Percentiles rank a stretch among this genome's conserved stretches.
Evolutionary conservation across 23 tunicate species (phyloP).

Genomic region (Clavelina lepadiformis): DNA sequence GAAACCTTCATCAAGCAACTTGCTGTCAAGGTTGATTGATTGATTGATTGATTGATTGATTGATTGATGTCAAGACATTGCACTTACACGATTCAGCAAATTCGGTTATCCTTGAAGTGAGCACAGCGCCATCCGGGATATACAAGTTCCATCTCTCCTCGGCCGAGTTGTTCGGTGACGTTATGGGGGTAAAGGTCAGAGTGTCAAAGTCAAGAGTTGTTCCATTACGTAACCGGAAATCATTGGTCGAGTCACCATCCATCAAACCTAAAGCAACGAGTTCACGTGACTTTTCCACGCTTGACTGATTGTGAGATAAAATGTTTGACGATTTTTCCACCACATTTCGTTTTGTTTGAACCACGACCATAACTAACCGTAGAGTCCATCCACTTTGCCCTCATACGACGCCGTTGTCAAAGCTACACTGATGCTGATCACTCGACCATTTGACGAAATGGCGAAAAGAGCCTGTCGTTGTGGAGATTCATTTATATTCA

Average conservation of each 20-base stretch:
- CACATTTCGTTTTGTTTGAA: too few relatives aligned
- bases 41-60: not conserved
- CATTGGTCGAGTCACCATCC: slow-evolving; percentile 24
- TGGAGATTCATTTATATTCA: too few relatives aligned
- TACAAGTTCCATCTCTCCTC: slow-evolving; percentile 65
- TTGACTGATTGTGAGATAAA: too few relatives aligned
- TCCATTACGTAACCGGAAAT: slow-evolving; percentile 61
- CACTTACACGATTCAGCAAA: slow-evolving; percentile 85
- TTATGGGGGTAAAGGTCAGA: slow-evolving; percentile 18
- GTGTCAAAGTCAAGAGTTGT: slow-evolving; percentile 20
- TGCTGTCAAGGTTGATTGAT: not conserved
- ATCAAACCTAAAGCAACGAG: too few relatives aligned
- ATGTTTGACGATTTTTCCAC: too few relatives aligned
- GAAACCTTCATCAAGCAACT: not conserved
- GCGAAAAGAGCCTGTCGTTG: too few relatives aligned
- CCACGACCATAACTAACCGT: slow-evolving; percentile 17
- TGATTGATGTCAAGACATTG: too few relatives aligned
- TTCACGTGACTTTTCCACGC: too few relatives aligned
- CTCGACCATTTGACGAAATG: too few relatives aligned
- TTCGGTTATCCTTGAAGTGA: slow-evolving; percentile 19
- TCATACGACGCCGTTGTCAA: too few relatives aligned
- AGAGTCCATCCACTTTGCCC: slow-evolving; percentile 7
- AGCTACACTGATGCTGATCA: too few relatives aligned
- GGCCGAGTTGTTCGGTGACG: slow-evolving; percentile 1
- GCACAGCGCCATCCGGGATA: slow-evolving; percentile 37